A percentile compares a stretch with the other conserved stretches of the same genome.
These are phyloP conservation scores for Quiscalus mexicanus DNA, from an alignment of 2,113 vertebrate genomes.

Conservation along the genomic window DNA sequence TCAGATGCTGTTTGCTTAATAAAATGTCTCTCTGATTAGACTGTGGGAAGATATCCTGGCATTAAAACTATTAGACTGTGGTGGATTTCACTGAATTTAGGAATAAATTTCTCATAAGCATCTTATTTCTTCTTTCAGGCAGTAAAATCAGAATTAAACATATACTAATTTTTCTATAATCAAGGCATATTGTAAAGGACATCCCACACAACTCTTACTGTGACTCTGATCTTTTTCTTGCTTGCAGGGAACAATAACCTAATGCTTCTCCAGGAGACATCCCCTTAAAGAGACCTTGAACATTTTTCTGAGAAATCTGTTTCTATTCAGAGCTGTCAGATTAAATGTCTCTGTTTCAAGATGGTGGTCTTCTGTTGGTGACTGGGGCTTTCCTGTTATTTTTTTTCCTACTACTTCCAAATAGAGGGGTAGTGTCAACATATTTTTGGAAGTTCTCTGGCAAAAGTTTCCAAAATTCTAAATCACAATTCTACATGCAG, in stretches of 20 bases:
- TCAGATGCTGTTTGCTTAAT: not conserved
- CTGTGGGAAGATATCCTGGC: not conserved
- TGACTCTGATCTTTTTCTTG: not conserved
- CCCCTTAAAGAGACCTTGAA: not conserved
- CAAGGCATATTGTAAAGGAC: not conserved
- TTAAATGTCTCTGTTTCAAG: not conserved
- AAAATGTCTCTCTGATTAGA: not conserved
- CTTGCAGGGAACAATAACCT: not conserved
- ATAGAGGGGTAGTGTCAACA: not conserved
- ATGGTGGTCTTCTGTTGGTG: not conserved
- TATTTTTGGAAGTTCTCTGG: not conserved
- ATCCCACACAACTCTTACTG: not conserved
- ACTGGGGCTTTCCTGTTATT: not conserved
- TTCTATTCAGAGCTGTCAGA: not conserved
- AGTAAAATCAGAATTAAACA: not conserved
- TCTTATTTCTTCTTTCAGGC: slow-evolving; percentile 6
- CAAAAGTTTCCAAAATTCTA: not conserved
- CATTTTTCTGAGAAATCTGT: not conserved
- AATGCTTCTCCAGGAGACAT: not conserved
- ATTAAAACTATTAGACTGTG: not conserved
- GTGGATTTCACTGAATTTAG: not conserved
- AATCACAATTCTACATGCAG: not conserved
- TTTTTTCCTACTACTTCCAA: not conserved
- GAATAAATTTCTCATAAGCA: not conserved
- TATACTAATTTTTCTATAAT: not conserved